Percentiles rank a stretch among this genome's conserved stretches.
These are phyloP conservation scores for Macaria liturata DNA, from an alignment of 2,888 invertebrate species.

Conservation along the genomic window DNA sequence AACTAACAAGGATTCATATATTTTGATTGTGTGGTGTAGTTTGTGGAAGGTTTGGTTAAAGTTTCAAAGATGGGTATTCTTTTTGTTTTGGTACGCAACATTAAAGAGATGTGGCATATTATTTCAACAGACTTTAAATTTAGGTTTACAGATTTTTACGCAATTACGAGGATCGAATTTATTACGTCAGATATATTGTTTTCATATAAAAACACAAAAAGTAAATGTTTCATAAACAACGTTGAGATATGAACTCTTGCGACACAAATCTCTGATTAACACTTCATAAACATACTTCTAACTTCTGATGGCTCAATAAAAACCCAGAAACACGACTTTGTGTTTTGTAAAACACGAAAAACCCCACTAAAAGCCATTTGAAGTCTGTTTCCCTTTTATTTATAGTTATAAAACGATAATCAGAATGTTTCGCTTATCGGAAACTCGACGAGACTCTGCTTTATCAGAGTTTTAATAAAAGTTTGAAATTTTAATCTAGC, in stretches of 20 bases:
- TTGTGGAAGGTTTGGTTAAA: too few relatives aligned
- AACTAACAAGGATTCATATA: too few relatives aligned
- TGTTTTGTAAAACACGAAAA: conserved; percentile 21
- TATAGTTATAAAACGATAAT: conserved; percentile 10
- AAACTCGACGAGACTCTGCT: conserved; percentile 2
- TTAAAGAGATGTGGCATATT: too few relatives aligned
- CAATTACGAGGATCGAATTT: too few relatives aligned
- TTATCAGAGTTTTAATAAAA: conserved; percentile 17
- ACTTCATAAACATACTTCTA: conserved; percentile 1
- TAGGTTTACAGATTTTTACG: too few relatives aligned
- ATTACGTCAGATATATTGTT: too few relatives aligned
- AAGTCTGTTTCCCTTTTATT: conserved; percentile 18
- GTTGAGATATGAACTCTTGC: background rate
- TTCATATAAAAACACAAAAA: too few relatives aligned
- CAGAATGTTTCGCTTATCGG: conserved; percentile 15
- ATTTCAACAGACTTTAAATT: too few relatives aligned
- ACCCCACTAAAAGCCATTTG: background rate
- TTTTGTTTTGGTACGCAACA: too few relatives aligned
- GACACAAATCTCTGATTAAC: conserved; percentile 6
- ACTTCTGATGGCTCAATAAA: conserved; percentile 14
- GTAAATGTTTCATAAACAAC: too few relatives aligned
- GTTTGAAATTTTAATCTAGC: conserved; percentile 15
- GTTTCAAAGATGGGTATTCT: too few relatives aligned
- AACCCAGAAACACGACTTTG: conserved; percentile 13
- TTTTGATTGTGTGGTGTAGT: too few relatives aligned